phyloP scores from a whole-genome alignment of 2,888 invertebrate species.

The Altica lythri region DNA sequence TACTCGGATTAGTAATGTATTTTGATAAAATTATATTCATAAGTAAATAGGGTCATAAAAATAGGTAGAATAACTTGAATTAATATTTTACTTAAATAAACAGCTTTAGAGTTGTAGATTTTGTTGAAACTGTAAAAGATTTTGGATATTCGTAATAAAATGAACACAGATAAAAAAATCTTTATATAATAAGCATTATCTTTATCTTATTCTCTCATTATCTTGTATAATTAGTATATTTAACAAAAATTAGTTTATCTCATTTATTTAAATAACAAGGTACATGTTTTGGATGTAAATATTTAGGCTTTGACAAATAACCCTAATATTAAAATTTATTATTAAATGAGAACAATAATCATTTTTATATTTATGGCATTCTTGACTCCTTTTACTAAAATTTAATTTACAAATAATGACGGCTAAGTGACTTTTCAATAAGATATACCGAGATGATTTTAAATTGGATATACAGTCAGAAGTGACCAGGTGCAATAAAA shows the following conservation, averaged over 20 bases:
- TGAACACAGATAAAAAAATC: conserved; percentile 1
- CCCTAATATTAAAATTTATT: conserved; percentile 11
- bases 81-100: no score
- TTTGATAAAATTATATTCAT: no score
- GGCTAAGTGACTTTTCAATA: no score
- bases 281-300: conserved; percentile 15
- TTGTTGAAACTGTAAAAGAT: neutral
- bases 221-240: conserved; percentile 22
- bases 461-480: no score
- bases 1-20: no score
- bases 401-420: no score
- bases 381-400: no score
- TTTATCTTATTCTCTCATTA: conserved; percentile 18
- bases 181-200: conserved; percentile 20
- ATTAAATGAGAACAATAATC: conserved; percentile 18
- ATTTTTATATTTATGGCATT: no score
- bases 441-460: no score
- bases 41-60: no score
- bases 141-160: conserved; percentile 12
- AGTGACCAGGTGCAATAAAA: no score
- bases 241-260: conserved; percentile 25
- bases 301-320: conserved; percentile 14
- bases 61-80: no score
- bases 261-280: conserved; percentile 19
- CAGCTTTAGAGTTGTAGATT: neutral